Percentiles rank a stretch among this genome's conserved stretches.
phyloP scores from a whole-genome alignment of 2,113 vertebrate species.

The Prunella himalayana region DNA sequence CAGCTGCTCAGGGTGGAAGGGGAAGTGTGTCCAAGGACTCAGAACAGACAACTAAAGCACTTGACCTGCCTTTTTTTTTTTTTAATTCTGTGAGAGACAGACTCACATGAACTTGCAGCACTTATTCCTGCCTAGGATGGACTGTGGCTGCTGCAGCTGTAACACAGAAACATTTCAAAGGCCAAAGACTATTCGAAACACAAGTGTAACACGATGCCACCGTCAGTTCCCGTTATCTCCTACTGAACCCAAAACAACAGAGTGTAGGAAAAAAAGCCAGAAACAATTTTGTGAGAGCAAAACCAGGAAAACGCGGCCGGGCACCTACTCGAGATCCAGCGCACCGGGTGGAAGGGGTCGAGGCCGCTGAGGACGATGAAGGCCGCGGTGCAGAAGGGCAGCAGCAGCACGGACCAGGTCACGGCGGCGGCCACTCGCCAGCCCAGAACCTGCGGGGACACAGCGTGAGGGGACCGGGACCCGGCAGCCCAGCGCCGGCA shows the following conservation, averaged over 20 bases:
- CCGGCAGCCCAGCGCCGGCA: not conserved
- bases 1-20: not conserved
- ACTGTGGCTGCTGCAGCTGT: rapidly evolving
- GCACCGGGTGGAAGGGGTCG: conserved; percentile 82
- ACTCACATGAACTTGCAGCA: not conserved
- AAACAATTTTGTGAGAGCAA: not conserved
- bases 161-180: not conserved
- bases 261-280: too few species aligned
- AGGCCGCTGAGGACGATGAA: conserved; percentile 83
- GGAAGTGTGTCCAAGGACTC: not conserved
- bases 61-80: not conserved
- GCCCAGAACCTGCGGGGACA: conserved; percentile 79
- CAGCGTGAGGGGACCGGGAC: not conserved
- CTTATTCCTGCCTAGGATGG: not conserved
- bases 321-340: conserved; percentile 82
- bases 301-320: rapidly evolving
- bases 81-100: not conserved
- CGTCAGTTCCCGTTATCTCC: not conserved
- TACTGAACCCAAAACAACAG: not conserved
- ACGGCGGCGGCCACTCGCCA: conserved; percentile 86
- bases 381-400: conserved; percentile 77
- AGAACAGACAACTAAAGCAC: not conserved
- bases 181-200: rapidly evolving
- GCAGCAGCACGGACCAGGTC: conserved; percentile 85
- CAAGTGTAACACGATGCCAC: rapidly evolving